Percentiles rank a stretch among this genome's conserved stretches.
Evolutionary conservation across 2,113 vertebrate species (phyloP).

Genomic region (Hyperopisus bebe): DNA sequence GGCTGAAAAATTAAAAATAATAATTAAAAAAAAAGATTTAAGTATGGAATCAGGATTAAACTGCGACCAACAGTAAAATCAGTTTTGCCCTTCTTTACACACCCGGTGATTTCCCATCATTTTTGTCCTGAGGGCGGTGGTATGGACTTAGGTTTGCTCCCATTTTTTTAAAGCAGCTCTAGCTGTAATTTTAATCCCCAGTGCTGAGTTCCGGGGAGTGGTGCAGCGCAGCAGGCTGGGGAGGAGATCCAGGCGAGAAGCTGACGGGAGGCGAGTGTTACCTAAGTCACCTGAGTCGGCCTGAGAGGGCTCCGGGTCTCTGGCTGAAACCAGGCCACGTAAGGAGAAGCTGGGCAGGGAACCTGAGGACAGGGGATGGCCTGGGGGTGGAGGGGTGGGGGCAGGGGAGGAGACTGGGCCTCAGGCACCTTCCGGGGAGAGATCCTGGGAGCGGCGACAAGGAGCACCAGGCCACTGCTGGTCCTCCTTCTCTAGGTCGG

Average conservation of each 20-base stretch:
- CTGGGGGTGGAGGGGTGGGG: background rate
- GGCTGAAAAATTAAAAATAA: background rate
- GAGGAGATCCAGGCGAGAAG: background rate
- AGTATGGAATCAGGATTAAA: background rate
- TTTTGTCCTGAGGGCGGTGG: background rate
- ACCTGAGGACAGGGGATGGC: background rate
- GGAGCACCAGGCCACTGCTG: background rate
- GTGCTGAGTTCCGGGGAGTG: background rate
- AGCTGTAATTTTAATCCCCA: background rate
- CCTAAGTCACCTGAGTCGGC: slow-evolving; percentile 39
- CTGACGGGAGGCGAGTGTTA: slow-evolving; percentile 24
- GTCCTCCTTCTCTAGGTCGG: slow-evolving; percentile 36
- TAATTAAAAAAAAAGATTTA: background rate
- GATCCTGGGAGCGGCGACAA: background rate
- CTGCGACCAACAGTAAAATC: background rate
- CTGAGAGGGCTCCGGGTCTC: slow-evolving; percentile 3
- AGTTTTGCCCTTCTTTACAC: background rate
- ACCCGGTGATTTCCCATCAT: background rate
- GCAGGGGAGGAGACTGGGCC: background rate
- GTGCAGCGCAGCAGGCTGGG: background rate
- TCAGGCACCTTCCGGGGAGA: background rate
- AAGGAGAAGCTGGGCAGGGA: background rate
- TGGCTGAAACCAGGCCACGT: background rate
- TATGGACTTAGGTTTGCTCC: background rate
- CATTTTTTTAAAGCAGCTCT: background rate